Evolutionary conservation across 2,888 invertebrate genomes (phyloP).

Genomic region (Imbricaverruca yamaguchii): DNA sequence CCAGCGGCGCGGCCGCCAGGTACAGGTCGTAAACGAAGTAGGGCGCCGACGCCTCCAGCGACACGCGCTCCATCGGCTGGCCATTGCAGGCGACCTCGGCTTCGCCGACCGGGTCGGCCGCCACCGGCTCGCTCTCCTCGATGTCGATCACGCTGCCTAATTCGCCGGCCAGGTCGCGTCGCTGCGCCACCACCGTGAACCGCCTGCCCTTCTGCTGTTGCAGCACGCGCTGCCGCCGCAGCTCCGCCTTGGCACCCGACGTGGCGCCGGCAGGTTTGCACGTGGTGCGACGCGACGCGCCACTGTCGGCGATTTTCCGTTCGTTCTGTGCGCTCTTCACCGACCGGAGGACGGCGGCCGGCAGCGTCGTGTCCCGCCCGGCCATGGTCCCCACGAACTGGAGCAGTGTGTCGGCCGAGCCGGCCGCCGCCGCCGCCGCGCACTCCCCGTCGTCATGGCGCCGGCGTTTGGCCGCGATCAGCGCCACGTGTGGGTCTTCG

Average conservation of each 20-base stretch:
- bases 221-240: background rate
- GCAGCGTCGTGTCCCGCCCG: background rate
- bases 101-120: background rate
- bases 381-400: constrained; percentile 1
- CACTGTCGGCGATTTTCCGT: background rate
- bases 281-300: background rate
- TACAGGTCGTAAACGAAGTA: background rate
- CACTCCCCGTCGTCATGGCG: background rate
- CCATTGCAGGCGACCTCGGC: background rate
- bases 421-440: background rate
- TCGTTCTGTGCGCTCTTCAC: background rate
- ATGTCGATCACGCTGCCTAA: background rate
- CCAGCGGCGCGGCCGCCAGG: background rate
- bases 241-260: background rate
- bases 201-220: background rate
- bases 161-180: background rate
- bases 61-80: background rate
- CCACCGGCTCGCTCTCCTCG: background rate
- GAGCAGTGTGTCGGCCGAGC: background rate
- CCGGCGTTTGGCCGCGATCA: background rate
- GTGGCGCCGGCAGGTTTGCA: background rate
- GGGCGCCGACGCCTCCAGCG: background rate
- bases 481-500: background rate
- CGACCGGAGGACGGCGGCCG: background rate
- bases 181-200: background rate